phyloP scores from a whole-genome alignment of 2,113 vertebrate genomes.

The Egretta garzetta region DNA sequence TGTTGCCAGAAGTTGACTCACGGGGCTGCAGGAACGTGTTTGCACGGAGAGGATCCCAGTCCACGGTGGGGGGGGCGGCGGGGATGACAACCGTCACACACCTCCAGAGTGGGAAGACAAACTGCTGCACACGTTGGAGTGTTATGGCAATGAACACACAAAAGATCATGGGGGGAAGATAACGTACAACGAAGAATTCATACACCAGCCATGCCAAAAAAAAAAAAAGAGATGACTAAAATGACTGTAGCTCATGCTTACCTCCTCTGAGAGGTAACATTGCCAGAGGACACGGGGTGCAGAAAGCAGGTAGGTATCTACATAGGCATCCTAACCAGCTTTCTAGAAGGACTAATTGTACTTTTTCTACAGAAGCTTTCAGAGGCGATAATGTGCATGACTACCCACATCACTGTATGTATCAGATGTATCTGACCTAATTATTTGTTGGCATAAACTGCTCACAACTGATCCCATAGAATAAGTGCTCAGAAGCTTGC shows the following conservation, averaged over 20 bases:
- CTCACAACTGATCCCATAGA: neutral
- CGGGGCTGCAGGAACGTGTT: rapidly evolving
- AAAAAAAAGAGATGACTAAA: neutral
- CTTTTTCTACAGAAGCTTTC: neutral
- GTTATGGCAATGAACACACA: neutral
- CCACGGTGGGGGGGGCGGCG: no score
- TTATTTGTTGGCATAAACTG: neutral
- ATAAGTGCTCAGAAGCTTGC: neutral
- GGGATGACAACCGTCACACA: neutral
- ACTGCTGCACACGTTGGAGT: neutral
- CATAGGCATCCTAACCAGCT: neutral
- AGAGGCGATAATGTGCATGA: rapidly evolving
- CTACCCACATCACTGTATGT: neutral
- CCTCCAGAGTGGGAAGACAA: neutral
- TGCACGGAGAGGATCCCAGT: rapidly evolving
- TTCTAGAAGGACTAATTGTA: neutral
- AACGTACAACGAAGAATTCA: neutral
- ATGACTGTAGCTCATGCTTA: neutral
- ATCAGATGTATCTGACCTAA: neutral
- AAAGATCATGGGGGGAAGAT: neutral
- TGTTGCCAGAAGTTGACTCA: neutral
- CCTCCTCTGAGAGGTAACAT: rapidly evolving
- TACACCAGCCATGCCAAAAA: neutral
- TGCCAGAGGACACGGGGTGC: neutral
- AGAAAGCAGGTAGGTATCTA: neutral